These are phyloP conservation scores for Tridacna crocea DNA, from an alignment of 2,888 invertebrate genomes.

Conservation along the genomic window DNA sequence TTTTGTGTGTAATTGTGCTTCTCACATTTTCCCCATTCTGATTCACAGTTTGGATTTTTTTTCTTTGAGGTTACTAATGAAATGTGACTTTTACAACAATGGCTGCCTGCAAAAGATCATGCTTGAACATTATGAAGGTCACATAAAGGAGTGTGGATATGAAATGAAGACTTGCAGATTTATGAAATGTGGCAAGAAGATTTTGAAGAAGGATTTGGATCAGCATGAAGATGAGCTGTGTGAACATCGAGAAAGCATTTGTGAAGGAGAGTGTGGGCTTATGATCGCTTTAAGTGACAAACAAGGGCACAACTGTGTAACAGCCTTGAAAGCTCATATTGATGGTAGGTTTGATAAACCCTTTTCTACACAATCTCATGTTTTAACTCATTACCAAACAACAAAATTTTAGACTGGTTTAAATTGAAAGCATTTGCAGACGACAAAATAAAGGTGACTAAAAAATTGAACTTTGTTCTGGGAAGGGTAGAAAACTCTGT, in stretches of 20 bases:
- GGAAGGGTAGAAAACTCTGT: no score
- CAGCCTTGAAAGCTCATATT: conserved; percentile 67
- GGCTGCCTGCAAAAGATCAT: conserved; percentile 73
- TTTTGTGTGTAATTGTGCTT: no score
- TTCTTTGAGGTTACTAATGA: conserved; percentile 68
- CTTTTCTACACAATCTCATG: not conserved
- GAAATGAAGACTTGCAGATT: conserved; percentile 70
- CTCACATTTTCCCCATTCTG: not conserved
- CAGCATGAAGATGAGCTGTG: conserved; percentile 98
- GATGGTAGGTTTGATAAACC: conserved; percentile 63
- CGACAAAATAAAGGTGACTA: no score
- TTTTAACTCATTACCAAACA: no score
- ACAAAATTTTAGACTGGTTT: no score
- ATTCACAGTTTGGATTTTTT: not conserved
- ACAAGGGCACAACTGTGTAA: conserved; percentile 71
- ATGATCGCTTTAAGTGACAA: conserved; percentile 67
- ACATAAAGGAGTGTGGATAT: conserved; percentile 74
- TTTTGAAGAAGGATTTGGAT: conserved; percentile 97
- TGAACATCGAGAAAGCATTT: conserved; percentile 85
- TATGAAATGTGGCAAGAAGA: conserved; percentile 61
- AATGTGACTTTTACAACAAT: conserved; percentile 73
- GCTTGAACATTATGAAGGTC: conserved; percentile 72
- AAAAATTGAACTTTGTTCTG: no score
- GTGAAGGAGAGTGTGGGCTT: conserved; percentile 74
- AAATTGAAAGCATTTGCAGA: no score